Evolutionary conservation across 2,797 vertebrate species (phyloP).

Genomic region (Valencia hispanica): DNA sequence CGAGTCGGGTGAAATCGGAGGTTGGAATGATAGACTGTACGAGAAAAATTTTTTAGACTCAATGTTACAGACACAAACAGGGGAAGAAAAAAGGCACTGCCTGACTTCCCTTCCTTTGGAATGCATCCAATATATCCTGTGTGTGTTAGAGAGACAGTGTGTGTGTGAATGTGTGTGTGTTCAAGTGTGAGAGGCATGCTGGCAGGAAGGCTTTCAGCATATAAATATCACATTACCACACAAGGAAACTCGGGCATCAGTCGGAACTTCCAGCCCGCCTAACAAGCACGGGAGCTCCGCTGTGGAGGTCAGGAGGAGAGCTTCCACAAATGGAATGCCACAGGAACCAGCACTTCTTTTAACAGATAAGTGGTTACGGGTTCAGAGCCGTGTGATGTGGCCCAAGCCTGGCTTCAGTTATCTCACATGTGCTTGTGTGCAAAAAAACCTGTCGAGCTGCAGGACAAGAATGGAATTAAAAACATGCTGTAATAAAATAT

Average conservation of each 20-base stretch:
- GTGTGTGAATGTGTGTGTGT: conserved; percentile 27
- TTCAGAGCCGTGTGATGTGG: conserved; percentile 59
- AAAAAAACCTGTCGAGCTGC: conserved; percentile 22
- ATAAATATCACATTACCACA: conserved; percentile 87
- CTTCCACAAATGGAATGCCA: conserved; percentile 74
- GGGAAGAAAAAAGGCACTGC: conserved; percentile 37
- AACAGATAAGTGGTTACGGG: conserved; percentile 66
- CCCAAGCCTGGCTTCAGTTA: conserved; percentile 48
- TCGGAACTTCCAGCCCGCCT: conserved; percentile 72
- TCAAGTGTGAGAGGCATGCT: conserved; percentile 56
- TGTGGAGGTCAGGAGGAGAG: conserved; percentile 71
- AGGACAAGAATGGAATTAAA: neutral
- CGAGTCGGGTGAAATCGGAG: conserved; percentile 40
- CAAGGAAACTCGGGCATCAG: conserved; percentile 81
- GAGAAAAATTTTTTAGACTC: too few relatives aligned
- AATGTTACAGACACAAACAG: conserved; percentile 43
- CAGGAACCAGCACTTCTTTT: conserved; percentile 67
- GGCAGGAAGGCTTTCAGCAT: conserved; percentile 80
- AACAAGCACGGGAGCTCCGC: conserved; percentile 75
- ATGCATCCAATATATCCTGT: conserved; percentile 72
- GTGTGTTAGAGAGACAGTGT: conserved; percentile 22
- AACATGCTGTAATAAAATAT: conserved; percentile 1
- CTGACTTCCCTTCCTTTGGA: conserved; percentile 71
- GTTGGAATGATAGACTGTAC: conserved; percentile 34
- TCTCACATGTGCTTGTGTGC: conserved; percentile 39